Base-by-base conservation (phyloP, 2,113 vertebrate genomes). In the Oryzias woworae region DNA sequence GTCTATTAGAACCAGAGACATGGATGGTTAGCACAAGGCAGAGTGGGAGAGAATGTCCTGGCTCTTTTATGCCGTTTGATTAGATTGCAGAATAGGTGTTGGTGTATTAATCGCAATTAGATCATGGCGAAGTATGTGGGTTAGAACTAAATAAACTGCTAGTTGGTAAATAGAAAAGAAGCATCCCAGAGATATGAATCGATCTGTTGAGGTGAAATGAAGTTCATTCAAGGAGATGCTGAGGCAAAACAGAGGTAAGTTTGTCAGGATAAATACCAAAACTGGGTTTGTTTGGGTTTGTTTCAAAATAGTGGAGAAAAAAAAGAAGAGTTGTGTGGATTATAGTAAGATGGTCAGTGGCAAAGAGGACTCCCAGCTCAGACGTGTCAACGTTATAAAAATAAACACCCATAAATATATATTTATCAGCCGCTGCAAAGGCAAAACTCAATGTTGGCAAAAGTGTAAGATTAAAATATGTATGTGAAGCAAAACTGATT, bases 1-100 rank as follows among this genome's bases (percentile, higher is more conserved):
- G 58, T 74, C 51, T 23, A 20, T 24, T 52, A 58, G 68, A 54
- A 54, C 61, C 60, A 59, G 58, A 59, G 28, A 53, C 47, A 44
- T 49, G 5, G 1, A 20, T 47, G 64, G 48, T 43, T 26, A 52
- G 48, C 46, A 14, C 20, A 5, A 43, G 51, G 54, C 24, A 1
- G 14, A 12, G 13, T 44, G 26, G 53, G 47, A 71, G 52, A 60
- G 51, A 61, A 68, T 58, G n/a, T 24, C 41, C 55, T 48, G 47
- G 18, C 2, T 36, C 8, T 36, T 36, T 36, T 12, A 12, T 36
- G 36, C 10, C 12, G 10, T 2, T 36, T 36, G 36, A 12, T 36
- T 36, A 2, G 36, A 36, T 12, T 36, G 36, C 12, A 10, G 36
- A 36, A 36, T 2, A 36, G 8, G 10, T 12, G 10, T 36, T 3